Percentiles rank a stretch among this genome's conserved stretches.
These are phyloP conservation scores for Himantopus leucocephalus DNA, from an alignment of 2,113 vertebrate species.

Conservation along the genomic window DNA sequence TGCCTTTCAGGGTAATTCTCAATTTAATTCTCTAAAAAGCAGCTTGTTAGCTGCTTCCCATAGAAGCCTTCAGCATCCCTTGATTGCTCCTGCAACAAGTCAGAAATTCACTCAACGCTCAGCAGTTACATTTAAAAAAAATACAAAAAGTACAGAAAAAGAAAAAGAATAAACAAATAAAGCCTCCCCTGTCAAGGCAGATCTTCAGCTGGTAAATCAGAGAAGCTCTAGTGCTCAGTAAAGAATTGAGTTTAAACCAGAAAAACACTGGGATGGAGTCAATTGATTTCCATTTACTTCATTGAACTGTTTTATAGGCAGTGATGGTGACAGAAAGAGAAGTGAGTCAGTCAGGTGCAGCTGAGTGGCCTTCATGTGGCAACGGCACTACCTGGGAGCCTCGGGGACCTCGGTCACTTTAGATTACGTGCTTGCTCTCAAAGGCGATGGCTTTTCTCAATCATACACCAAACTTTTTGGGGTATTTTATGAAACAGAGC, in stretches of 20 bases:
- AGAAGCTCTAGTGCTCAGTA: background rate
- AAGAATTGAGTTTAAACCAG: background rate
- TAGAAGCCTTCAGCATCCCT: background rate
- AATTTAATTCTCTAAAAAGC: background rate
- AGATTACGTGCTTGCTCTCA: accelerated
- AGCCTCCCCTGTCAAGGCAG: background rate
- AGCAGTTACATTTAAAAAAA: background rate
- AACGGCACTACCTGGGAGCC: background rate
- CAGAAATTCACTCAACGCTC: background rate
- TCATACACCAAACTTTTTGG: accelerated
- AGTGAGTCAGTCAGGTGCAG: background rate
- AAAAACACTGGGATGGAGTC: background rate
- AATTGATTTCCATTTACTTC: background rate
- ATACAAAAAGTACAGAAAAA: too few species aligned
- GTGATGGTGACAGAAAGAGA: background rate
- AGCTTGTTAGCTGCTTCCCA: background rate
- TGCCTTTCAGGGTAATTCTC: background rate
- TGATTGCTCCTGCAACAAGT: background rate
- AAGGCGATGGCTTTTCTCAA: background rate
- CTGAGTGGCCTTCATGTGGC: background rate
- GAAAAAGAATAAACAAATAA: background rate
- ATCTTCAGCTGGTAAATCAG: background rate
- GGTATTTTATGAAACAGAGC: background rate
- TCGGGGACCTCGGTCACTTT: accelerated
- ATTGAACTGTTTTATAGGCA: background rate